A percentile compares a stretch with the other conserved stretches of the same genome.
phyloP scores from a whole-genome alignment of 2,113 vertebrate species.

The Bos javanicus region DNA sequence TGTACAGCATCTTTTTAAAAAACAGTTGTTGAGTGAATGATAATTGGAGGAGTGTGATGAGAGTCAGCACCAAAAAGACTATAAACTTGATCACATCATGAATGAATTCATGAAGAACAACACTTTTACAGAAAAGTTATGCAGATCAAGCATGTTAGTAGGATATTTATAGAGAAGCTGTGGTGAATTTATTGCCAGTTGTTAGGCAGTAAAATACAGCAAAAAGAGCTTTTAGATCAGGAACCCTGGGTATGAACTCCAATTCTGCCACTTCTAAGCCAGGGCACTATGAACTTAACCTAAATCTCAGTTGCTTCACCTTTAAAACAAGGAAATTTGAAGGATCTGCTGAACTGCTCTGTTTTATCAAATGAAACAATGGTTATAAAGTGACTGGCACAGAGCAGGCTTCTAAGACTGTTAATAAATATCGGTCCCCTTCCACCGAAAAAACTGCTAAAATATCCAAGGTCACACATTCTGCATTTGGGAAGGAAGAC shows the following conservation, averaged over 20 bases:
- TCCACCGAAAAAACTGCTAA: not conserved
- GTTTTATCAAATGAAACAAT: not conserved
- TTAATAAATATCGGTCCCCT: not conserved
- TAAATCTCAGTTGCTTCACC: not conserved
- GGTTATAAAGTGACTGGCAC: not conserved
- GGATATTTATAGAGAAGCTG: not conserved
- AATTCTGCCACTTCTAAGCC: not conserved
- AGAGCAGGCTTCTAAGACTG: not conserved
- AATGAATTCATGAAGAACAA: not conserved
- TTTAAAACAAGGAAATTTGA: not conserved
- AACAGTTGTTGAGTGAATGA: not conserved
- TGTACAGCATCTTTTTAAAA: not conserved
- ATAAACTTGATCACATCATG: not conserved
- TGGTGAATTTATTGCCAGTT: not conserved
- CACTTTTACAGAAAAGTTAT: not conserved
- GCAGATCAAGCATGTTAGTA: not conserved
- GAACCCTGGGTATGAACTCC: not conserved
- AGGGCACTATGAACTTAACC: not conserved
- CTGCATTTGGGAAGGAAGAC: not conserved
- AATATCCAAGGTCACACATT: constrained; percentile 5
- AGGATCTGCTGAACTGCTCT: not conserved
- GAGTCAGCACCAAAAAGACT: not conserved
- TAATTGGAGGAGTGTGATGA: not conserved
- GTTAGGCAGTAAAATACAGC: not conserved
- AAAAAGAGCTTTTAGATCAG: not conserved